Percentiles rank a stretch among this genome's conserved stretches.
Conservation (phyloP, 2,888 invertebrate genomes). For the Coecobrya sp. region DNA sequence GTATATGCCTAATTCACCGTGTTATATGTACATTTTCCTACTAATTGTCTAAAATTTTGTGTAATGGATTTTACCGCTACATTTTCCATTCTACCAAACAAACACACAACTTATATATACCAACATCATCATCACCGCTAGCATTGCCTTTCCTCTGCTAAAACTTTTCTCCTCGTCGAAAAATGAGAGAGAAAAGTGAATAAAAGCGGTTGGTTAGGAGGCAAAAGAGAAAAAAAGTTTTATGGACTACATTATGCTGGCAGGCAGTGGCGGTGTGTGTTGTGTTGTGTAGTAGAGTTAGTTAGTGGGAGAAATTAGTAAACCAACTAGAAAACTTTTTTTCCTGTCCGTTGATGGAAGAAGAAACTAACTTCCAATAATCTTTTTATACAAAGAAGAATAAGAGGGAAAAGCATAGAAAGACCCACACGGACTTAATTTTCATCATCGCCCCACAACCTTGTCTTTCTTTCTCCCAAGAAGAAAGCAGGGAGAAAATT, state of each 20-base stretch:
- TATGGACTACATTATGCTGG: neutral
- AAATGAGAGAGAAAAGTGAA: neutral
- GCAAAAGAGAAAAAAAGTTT: neutral
- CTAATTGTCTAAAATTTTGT: constrained; percentile 24
- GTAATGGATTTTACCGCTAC: constrained; percentile 38
- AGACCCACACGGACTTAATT: too few relatives aligned
- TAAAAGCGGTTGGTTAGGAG: neutral
- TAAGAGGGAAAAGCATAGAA: too few relatives aligned
- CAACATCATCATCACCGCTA: too few relatives aligned
- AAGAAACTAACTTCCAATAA: too few relatives aligned
- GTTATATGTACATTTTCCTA: neutral
- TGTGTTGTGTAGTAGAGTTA: neutral
- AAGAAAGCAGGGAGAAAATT: too few relatives aligned
- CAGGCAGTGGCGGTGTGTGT: neutral
- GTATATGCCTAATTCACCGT: neutral
- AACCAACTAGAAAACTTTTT: constrained; percentile 7
- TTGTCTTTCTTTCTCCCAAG: too few relatives aligned
- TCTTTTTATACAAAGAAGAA: too few relatives aligned
- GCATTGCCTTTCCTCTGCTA: neutral
- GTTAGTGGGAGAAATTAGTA: neutral
- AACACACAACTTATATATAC: too few relatives aligned
- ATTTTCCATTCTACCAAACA: neutral
- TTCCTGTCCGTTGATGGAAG: too few relatives aligned
- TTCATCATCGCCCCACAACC: too few relatives aligned
- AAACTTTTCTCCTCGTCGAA: neutral